Base-by-base conservation (phyloP, 2,113 vertebrate species). In the Abramis brama region DNA sequence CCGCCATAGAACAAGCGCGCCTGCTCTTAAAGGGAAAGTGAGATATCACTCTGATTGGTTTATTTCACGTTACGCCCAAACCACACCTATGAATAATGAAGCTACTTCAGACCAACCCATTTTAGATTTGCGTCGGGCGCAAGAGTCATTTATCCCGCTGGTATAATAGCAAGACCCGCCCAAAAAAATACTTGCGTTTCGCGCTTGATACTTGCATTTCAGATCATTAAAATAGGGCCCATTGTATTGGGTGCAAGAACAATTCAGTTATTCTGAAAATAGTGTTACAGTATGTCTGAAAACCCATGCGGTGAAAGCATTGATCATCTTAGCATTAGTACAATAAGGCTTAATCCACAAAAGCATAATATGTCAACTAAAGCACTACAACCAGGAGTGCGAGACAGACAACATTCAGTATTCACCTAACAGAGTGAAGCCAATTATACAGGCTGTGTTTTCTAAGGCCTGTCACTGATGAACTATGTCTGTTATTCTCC, bases 391-490 rank as follows among this genome's bases (percentile, higher is more conserved):
- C 57, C 30, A 59, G 52, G 30, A 5, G 21, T 79, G 11, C 1
- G 52, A 79, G 76, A 36, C 33, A 59, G 77, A 79, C 30, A 79
- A 9, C 36, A 25, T 43, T 36, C 47, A 73, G 36, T 11, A 83
- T 74, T 80, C 66, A 77, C 84, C 79, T 23, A 17, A 30, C 36
- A 59, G 21, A 45, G 27, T 88, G 62, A 85, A 82, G 79, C 68
- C n/a, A 80, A 88, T 85, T 82, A 82, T 73, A 62, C 83, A 73
- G 83, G 79, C 83, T 68, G 83, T 68, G 79, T 85, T 85, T 64
- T 45, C 25, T 8, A 23, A 78, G 83, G 73, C 71, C 79, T 55
- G 79, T 86, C 84, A 74, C 50, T 79, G 75, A 86, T 70, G 52
- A 79, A 43, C 36, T 60, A 84, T 78, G 62, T 79, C 52, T 85